Conservation (phyloP, 2,888 invertebrate species). For the Scaptomyza caliginosa region DNA sequence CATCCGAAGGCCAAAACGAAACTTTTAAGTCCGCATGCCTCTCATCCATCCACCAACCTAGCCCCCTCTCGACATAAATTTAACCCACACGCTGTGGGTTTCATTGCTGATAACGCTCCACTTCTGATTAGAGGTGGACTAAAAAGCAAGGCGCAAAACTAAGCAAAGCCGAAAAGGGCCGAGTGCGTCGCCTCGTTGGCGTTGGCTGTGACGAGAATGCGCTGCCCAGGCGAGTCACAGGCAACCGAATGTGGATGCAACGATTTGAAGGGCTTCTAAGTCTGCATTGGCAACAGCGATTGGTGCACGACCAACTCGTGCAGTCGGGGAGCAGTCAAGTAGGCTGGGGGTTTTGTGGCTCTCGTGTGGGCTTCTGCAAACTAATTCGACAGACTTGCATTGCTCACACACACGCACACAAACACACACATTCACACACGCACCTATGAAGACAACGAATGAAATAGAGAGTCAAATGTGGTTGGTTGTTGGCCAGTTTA, state of each 20-base stretch:
- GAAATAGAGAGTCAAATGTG: slow-evolving; percentile 48
- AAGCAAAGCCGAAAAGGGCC: slow-evolving; percentile 42
- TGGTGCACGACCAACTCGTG: slow-evolving; percentile 55
- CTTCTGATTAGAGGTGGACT: slow-evolving; percentile 45
- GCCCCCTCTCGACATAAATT: neutral
- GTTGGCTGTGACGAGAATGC: slow-evolving; percentile 38
- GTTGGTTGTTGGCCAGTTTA: slow-evolving; percentile 38
- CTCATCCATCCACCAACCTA: neutral
- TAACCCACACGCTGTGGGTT: neutral
- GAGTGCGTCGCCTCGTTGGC: slow-evolving; percentile 29
- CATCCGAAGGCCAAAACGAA: slow-evolving; percentile 67
- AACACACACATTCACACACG: slow-evolving; percentile 8
- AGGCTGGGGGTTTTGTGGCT: slow-evolving; percentile 4
- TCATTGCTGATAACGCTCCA: neutral
- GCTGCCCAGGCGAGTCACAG: slow-evolving; percentile 26
- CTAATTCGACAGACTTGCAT: slow-evolving; percentile 54
- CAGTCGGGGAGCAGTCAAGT: neutral
- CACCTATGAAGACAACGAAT: slow-evolving; percentile 39
- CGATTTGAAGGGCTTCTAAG: slow-evolving; percentile 72
- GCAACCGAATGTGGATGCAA: slow-evolving; percentile 67
- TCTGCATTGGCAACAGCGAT: slow-evolving; percentile 63
- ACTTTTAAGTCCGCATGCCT: slow-evolving; percentile 34
- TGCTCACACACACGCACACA: slow-evolving; percentile 27
- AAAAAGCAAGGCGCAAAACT: slow-evolving; percentile 50
- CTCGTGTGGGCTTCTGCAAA: slow-evolving; percentile 42